phyloP scores from a whole-genome alignment of 2,888 invertebrate species.

The Sarcophaga rosellei region DNA sequence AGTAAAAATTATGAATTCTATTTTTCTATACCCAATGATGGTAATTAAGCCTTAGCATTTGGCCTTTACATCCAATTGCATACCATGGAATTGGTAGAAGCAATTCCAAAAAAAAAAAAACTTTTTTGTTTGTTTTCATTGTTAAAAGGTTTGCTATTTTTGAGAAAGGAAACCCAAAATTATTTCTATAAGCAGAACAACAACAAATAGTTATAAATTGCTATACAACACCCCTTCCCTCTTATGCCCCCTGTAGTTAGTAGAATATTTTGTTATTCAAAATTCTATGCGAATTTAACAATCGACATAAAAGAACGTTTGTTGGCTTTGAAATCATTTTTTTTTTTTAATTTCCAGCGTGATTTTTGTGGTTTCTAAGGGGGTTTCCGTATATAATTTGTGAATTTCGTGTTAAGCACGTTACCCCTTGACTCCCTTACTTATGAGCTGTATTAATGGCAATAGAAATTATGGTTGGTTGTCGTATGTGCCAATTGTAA shows the following conservation, averaged over 20 bases:
- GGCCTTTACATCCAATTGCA: slow-evolving; percentile 16
- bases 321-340: background rate
- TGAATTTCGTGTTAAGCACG: slow-evolving; percentile 16
- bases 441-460: background rate
- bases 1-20: background rate
- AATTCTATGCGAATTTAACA: background rate
- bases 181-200: background rate
- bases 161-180: background rate
- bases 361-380: slow-evolving; percentile 27
- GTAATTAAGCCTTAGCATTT: slow-evolving; percentile 53
- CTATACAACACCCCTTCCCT: background rate
- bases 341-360: slow-evolving; percentile 42
- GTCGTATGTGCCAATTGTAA: background rate
- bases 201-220: background rate
- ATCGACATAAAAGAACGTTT: background rate
- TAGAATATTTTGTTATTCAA: background rate
- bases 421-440: background rate
- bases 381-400: slow-evolving; percentile 49
- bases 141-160: background rate
- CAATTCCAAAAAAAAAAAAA: background rate
- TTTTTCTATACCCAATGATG: background rate
- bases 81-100: background rate
- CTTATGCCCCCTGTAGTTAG: background rate
- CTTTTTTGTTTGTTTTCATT: background rate
- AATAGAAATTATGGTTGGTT: background rate